Conservation (phyloP, 2,888 invertebrate species). For the Leucania comma region DNA sequence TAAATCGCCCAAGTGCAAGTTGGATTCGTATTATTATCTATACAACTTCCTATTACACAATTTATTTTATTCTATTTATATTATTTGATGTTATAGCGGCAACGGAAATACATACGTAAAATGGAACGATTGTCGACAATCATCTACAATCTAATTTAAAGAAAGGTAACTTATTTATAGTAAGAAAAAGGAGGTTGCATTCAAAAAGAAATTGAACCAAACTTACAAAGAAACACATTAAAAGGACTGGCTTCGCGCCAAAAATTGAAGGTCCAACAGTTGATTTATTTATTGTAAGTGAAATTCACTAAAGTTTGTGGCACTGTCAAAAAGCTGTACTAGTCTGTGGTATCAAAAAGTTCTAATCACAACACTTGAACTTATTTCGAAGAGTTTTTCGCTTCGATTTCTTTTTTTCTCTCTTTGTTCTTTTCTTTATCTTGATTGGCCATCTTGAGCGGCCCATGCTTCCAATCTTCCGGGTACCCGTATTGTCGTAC, state of each 20-base stretch:
- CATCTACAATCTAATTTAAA: neutral
- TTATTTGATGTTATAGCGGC: too few species aligned
- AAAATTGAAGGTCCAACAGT: neutral
- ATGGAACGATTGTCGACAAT: neutral
- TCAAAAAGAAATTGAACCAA: neutral
- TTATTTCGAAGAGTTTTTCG: conserved; percentile 64
- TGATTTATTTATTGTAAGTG: neutral
- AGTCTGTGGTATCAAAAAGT: conserved; percentile 15
- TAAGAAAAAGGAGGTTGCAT: neutral
- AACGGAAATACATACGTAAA: too few species aligned
- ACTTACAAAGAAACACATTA: neutral
- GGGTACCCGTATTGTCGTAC: conserved; percentile 89
- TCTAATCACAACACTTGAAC: conserved; percentile 19
- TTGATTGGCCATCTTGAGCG: conserved; percentile 74
- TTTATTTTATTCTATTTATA: too few species aligned
- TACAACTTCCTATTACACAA: too few species aligned
- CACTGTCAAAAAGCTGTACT: neutral
- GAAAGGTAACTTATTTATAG: neutral
- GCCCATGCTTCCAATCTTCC: conserved; percentile 84
- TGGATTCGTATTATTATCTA: too few species aligned
- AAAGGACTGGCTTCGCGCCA: neutral
- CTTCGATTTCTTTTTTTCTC: conserved; percentile 81
- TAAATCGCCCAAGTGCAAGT: too few species aligned
- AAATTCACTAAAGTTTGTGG: neutral
- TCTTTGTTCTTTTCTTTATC: conserved; percentile 85